These are phyloP conservation scores for Cataglyphis albicans DNA, from an alignment of 2,888 invertebrate species.

Conservation along the genomic window DNA sequence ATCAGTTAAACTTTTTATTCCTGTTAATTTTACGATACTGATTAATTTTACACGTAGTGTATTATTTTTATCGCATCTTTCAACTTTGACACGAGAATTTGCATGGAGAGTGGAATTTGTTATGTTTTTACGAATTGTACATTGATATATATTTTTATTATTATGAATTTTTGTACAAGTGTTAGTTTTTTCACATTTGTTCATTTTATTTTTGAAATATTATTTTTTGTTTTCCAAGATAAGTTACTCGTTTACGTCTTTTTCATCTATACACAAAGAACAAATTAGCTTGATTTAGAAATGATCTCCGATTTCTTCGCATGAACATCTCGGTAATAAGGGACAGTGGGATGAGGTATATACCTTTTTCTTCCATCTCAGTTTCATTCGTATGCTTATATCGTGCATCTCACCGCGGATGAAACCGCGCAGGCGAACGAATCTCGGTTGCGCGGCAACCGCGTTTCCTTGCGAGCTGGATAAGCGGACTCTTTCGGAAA, in stretches of 20 bases:
- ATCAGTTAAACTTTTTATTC: neutral
- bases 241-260: neutral
- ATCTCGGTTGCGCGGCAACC: constrained; percentile 54
- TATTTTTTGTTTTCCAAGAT: neutral
- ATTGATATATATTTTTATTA: constrained; percentile 7
- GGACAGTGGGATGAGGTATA: constrained; percentile 11
- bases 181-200: neutral
- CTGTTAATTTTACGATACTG: neutral
- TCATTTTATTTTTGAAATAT: neutral
- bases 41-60: neutral
- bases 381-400: constrained; percentile 24
- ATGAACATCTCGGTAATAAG: constrained; percentile 39
- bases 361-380: constrained; percentile 19
- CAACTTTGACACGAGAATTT: neutral
- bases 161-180: neutral
- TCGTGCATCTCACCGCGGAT: constrained; percentile 34
- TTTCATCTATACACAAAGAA: neutral
- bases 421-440: constrained; percentile 47
- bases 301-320: constrained; percentile 19
- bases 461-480: constrained; percentile 42
- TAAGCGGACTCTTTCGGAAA: constrained; percentile 61
- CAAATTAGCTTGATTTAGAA: constrained; percentile 32
- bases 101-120: constrained; percentile 12
- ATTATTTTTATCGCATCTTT: constrained; percentile 1
- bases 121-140: constrained; percentile 17